Base-by-base conservation (phyloP, 2,113 vertebrate genomes). In the Platysteira castanea region DNA sequence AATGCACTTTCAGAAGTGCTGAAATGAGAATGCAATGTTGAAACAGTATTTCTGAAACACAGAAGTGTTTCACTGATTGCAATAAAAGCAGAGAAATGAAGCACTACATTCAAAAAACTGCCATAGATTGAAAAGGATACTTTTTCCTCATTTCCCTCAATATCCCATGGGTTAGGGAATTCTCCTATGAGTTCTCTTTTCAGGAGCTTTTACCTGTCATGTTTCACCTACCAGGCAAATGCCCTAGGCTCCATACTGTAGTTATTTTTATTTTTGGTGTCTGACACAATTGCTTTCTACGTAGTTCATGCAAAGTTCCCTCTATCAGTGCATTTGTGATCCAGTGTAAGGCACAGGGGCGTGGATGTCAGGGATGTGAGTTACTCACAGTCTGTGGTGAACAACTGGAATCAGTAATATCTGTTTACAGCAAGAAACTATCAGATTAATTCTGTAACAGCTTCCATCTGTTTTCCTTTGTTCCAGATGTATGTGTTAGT, bases 31-130 rank as follows among this genome's bases (percentile, higher is more conserved):
- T 30, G 30, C 4, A 37, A 5, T 46, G 17, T 47, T 52, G 57
- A 49, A 95, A 84, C 15, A 12, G 28, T 76, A 41, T 68, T 77
- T 89, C 53, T 87, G 53, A 90, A 83, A 79, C 76, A 56, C 15
- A 47, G 60, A 82, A 79, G 56, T 41, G 9, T 82, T 82, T 93
- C 39, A 54, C 23, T n/a, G 33, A 23, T 42, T 76, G 53, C 31
- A 85, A 19, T 71, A 76, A 79, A 79, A 73, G 31, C 27, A 79
- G 56, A 65, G 41, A 79, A 85, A 85, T 79, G 2, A 94, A 78
- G 23, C 18, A n/a, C 19, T 53, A 10, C n/a, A 7, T 75, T 84
- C 15, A 56, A 56, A 59, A 63, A 71, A 31, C 16, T 71, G 35
- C 11, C 7, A 12, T 4, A 71, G 35, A 79, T 50, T 52, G 47